phyloP scores from a whole-genome alignment of 2,113 vertebrate species.

The Prionailurus viverrinus region DNA sequence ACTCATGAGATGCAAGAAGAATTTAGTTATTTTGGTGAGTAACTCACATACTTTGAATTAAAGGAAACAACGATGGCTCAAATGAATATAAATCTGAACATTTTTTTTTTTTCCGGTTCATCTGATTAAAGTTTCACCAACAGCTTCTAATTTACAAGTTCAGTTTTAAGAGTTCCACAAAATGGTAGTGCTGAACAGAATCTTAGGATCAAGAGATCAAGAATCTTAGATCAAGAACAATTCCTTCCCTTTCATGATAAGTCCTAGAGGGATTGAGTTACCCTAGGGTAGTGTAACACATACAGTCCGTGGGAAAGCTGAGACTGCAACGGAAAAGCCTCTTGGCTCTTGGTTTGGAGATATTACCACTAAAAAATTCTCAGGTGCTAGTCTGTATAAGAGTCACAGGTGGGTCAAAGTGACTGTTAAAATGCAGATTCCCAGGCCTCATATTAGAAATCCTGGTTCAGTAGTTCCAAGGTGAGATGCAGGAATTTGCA shows the following conservation, averaged over 20 bases:
- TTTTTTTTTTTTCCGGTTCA: not conserved
- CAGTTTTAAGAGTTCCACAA: slow-evolving; percentile 36
- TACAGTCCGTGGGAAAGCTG: not conserved
- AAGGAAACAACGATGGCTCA: slow-evolving; percentile 25
- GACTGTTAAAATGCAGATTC: not conserved
- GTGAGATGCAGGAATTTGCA: not conserved
- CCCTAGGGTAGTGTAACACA: not conserved
- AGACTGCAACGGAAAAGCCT: not conserved
- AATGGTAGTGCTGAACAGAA: not conserved
- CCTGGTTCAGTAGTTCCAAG: not conserved
- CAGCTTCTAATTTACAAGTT: slow-evolving; percentile 5
- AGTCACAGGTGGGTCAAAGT: not conserved
- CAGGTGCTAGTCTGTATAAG: not conserved
- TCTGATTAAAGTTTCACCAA: slow-evolving; percentile 45
- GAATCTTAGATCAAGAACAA: not conserved
- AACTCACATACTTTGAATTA: slow-evolving; percentile 19
- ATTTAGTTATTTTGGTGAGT: slow-evolving; percentile 44
- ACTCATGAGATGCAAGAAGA: not conserved
- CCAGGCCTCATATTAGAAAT: not conserved
- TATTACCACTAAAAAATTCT: not conserved
- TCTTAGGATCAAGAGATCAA: not conserved
- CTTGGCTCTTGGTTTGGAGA: not conserved
- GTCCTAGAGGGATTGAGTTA: not conserved
- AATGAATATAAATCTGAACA: not conserved
- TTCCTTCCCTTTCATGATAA: not conserved